Evolutionary conservation across 37 sponge, comb jelly and placozoan species (phyloP), one percentile per base, ranked within the genome.

Genomic region (Agelas oroides): DNA sequence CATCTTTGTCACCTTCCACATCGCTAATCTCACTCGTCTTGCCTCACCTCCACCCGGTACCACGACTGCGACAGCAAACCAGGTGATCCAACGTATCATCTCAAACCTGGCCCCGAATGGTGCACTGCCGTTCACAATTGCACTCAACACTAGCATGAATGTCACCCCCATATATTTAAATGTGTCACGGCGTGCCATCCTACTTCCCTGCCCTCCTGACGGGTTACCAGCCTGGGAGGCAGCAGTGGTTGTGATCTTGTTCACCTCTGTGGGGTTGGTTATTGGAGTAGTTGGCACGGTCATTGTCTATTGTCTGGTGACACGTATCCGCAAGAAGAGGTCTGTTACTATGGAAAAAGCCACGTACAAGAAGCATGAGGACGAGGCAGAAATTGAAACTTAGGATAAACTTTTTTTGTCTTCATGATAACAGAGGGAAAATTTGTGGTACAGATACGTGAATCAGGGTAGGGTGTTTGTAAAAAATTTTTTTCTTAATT

Each of bases 311-410:
- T 38, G 57, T 31, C 24, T 46, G n/a, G 5, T n/a, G 59, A 13
- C 33, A 23, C 18, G 80, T 67, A 18, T 66, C 55, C 5, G 19
- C 31, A 0, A 46, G 12, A 17, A 5, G 53, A 73, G 37, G 28
- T 24, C n/a, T 25, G 1, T 8, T 5, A 20, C 2, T 76, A 14
- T 27, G n/a, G 5, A 1, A 13, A 1, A 38, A 23, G 71, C 70
- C 71, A 67, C 35, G 59, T 81, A 81, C 81, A 70, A 70, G 60
- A 70, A 35, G 20, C 81, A 81, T 15, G 39, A 70, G 15, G 71
- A 81, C 55, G 81, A 81, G 37, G 32, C 20, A 2, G 35, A 20
- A 8, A 46, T 46, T 46, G 46, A 46, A 12, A 46, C 6, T 46
- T 46, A 46, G 8, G n/a, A n/a, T n/a, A n/a, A n/a, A n/a, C n/a